Base-by-base conservation (phyloP, 1,140 invertebrate genomes). In the Hyles euphorbiae region DNA sequence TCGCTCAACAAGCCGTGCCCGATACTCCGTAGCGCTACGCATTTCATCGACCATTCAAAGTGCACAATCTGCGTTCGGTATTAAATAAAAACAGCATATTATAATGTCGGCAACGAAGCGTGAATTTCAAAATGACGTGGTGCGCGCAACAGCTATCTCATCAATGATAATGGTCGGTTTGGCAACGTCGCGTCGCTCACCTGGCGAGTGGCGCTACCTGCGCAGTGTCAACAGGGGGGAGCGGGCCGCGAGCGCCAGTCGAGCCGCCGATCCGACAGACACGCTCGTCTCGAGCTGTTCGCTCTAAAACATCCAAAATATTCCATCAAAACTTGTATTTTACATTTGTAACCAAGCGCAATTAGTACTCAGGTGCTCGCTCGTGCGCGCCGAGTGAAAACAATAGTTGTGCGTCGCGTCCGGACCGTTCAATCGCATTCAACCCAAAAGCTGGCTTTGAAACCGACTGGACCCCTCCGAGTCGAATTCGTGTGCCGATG, bases 181-280 rank as follows among this genome's bases (percentile, higher is more conserved):
- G 85, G 85, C 85, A 88, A 88, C 85, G 83, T 78, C 85, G 85
- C 85, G 54, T 72, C 69, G 72, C 81, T 83, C 72, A 78, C 76
- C 78, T 85, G 82, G 84, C 78, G 73, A 74, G 76, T 85, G 82
- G 84, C 78, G 73, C 64, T 88, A 88, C 85, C 85, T 88, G 85
- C 85, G 83, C 83, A 86, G 68, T 88, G 85, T 78, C 83, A 83
- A 84, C 80, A 74, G 78, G 79, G 84, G 81, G 81, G 73, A 81
- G 74, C 77, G 64, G 55, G 63, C 67, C 22, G 32, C 62, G 61
- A 70, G 63, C 71, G 77, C 53, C 78, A 85, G 81, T 88, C 78
- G 81, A 79, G 73, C 72, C 70, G 53, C 65, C 73, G 74, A 83
- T 70, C 73, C 67, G 75, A 74, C 77, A 64, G 66, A 68, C 70